phyloP scores from a whole-genome alignment of 2,113 vertebrate species.

The Hippopotamus amphibius region DNA sequence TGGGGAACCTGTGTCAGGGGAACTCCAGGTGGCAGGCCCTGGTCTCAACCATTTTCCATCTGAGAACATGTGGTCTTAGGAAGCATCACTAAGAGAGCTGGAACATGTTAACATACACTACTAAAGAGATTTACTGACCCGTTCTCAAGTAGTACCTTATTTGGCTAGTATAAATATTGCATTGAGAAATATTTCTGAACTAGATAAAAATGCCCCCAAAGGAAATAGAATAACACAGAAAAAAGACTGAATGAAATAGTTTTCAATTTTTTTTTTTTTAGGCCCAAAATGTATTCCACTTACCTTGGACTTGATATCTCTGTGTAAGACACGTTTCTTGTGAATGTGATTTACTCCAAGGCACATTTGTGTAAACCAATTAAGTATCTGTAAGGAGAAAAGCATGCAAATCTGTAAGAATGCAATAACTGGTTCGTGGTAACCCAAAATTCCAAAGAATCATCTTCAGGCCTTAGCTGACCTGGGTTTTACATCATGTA shows the following conservation, averaged over 20 bases:
- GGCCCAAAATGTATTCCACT: constrained; percentile 55
- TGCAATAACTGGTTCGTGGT: neutral
- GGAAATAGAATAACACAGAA: neutral
- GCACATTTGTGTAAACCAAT: constrained; percentile 96
- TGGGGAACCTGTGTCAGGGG: neutral
- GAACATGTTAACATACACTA: neutral
- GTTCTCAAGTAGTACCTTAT: neutral
- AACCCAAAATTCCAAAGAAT: constrained; percentile 26
- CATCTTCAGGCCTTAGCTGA: neutral
- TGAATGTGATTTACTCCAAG: constrained; percentile 93
- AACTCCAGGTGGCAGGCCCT: neutral
- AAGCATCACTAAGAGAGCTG: neutral
- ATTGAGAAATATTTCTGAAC: constrained; percentile 40
- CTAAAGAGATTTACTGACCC: neutral
- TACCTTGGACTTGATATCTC: constrained; percentile 98
- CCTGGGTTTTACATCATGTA: neutral
- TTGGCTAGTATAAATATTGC: constrained; percentile 11
- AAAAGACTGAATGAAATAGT: neutral
- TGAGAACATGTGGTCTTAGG: neutral
- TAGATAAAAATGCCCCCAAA: constrained; percentile 23
- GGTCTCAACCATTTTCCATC: neutral
- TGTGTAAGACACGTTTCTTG: constrained; percentile 92
- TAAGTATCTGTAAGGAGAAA: constrained; percentile 89
- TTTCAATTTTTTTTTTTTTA: neutral
- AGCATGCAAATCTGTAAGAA: neutral